Evolutionary conservation across 2,888 invertebrate genomes (phyloP).

Genomic region (Microdon myrmicae): DNA sequence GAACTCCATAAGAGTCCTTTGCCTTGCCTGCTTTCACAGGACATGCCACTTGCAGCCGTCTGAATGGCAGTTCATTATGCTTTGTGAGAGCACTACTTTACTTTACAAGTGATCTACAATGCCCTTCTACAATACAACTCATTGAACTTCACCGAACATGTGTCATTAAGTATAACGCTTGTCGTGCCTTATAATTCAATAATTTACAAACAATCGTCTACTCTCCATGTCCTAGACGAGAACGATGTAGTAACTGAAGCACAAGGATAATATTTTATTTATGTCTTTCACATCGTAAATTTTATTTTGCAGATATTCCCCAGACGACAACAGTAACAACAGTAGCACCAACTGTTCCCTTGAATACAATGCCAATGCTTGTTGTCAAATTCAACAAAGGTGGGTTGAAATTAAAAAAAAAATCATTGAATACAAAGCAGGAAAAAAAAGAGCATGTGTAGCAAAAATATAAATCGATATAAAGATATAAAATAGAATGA

Average conservation of each 20-base stretch:
- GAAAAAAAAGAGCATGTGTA: no score
- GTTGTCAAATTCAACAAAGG: slow-evolving; percentile 65
- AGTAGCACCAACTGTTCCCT: slow-evolving; percentile 64
- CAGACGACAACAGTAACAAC: slow-evolving; percentile 66
- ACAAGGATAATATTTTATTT: slow-evolving; percentile 24
- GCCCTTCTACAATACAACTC: slow-evolving; percentile 5
- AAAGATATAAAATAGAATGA: no score
- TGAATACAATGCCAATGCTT: slow-evolving; percentile 63
- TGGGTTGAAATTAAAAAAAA: slow-evolving; percentile 53
- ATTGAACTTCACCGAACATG: slow-evolving; percentile 13
- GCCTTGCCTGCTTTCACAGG: no score
- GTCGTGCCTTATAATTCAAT: slow-evolving; percentile 39
- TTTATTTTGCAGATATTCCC: slow-evolving; percentile 62
- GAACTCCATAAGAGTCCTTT: no score
- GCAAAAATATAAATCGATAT: no score
- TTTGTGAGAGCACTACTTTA: no score
- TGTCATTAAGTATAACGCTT: slow-evolving; percentile 32
- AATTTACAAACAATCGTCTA: slow-evolving; percentile 1
- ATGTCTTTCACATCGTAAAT: slow-evolving; percentile 39
- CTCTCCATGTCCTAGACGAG: not conserved
- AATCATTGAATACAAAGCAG: no score
- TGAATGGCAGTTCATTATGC: no score
- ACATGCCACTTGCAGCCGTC: no score
- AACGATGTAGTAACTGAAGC: not conserved
- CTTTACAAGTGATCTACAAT: slow-evolving; percentile 42